Conservation (phyloP, 2,797 vertebrate species). For the Tarsius wallacei region DNA sequence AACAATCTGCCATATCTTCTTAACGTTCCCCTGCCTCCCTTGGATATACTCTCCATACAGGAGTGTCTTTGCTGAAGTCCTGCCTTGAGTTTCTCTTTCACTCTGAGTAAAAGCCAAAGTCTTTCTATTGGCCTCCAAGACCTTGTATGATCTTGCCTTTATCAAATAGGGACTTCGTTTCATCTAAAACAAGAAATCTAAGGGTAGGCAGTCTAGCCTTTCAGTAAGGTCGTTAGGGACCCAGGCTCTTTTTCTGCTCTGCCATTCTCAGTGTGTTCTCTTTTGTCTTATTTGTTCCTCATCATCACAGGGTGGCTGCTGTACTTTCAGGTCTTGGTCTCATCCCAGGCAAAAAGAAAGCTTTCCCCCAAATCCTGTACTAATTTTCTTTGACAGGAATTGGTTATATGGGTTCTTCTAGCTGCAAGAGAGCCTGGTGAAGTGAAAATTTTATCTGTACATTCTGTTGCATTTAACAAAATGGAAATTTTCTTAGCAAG, state of each 20-base stretch:
- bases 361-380: background rate
- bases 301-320: background rate
- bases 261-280: background rate
- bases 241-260: background rate
- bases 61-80: constrained; percentile 19
- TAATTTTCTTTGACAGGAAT: constrained; percentile 48
- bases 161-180: constrained; percentile 19
- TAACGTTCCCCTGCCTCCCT: background rate
- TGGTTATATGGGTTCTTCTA: background rate
- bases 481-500: constrained; percentile 38
- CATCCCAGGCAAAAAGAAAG: background rate
- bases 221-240: background rate
- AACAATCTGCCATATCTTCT: background rate
- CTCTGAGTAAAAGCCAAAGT: constrained; percentile 34
- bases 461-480: constrained; percentile 17
- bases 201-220: background rate
- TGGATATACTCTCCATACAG: background rate
- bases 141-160: constrained; percentile 10
- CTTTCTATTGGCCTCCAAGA: background rate
- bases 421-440: background rate
- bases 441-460: constrained; percentile 40
- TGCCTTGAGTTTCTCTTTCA: background rate
- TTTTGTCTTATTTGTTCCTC: background rate
- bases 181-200: background rate
- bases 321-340: constrained; percentile 27